Evolutionary conservation across 2,888 invertebrate species (phyloP), one percentile per base, ranked within the genome.

Genomic region (Byasa hedistus): DNA sequence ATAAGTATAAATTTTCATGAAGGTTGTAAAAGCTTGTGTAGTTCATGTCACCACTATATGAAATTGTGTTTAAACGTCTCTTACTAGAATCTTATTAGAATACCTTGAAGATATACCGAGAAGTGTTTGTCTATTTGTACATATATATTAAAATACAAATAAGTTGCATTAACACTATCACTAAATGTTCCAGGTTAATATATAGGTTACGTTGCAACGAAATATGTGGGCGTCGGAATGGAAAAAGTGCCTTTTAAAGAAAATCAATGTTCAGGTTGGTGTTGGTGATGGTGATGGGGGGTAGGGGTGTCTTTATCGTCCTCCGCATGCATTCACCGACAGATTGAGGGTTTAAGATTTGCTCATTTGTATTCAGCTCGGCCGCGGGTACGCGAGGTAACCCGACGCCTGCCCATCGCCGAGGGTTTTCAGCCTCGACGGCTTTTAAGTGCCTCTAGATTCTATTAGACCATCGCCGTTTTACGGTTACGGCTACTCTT

Each of bases 331-430:
- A 81, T 78, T 76, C 78, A 76, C 76, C 68, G 71, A 71, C 84
- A 84, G 87, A 87, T 87, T 86, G 85, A 81, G 83, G 87, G 85
- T 7, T 80, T 83, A 84, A 83, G 85, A 87, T 84, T 85, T 72
- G 71, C 82, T 83, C 82, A 81, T 89, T 88, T 83, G 84, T 87
- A 89, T 89, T 83, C 88, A 80, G 76, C 68, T 68, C 68, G 75
- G 76, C 81, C 68, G 70, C 68, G 73, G 74, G 76, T 58, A 55
- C 56, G 76, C 76, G 70, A 72, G 74, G 70, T 70, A 68, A 73
- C 74, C 72, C 70, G 69, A 70, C 70, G 72, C 73, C 58, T 73
- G 73, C 77, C 72, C 74, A 70, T 73, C 72, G 76, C 75, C 73
- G 75, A 76, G 77, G 79, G 78, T 80, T 81, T 78, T 77, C 78